phyloP scores from a whole-genome alignment of 1,140 invertebrate species.

The Caenorhabditis inopinata region DNA sequence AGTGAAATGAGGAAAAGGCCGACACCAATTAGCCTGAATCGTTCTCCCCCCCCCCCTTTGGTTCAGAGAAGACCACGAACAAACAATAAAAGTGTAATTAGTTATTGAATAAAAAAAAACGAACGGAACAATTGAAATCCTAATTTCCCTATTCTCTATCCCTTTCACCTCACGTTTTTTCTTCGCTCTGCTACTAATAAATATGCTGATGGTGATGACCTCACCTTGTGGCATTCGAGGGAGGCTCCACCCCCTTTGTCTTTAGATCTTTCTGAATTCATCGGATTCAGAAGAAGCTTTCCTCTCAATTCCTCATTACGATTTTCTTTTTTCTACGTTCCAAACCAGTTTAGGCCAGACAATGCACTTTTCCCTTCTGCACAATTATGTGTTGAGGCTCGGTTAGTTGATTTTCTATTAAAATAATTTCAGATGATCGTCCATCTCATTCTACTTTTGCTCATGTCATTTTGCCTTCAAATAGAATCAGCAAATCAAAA shows the following conservation, averaged over 20 bases:
- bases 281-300: too few relatives aligned
- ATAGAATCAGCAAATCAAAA: not conserved
- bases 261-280: too few relatives aligned
- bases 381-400: too few relatives aligned
- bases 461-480: not conserved
- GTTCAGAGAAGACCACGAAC: not conserved
- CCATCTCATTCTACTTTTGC: constrained; percentile 11
- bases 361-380: too few relatives aligned
- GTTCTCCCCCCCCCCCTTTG: not conserved
- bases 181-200: not conserved
- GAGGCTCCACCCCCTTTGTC: too few relatives aligned
- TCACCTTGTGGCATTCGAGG: too few relatives aligned
- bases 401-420: too few relatives aligned
- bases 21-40: constrained; percentile 32
- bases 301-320: too few relatives aligned
- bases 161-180: not conserved
- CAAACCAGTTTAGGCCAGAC: too few relatives aligned
- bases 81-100: constrained; percentile 32
- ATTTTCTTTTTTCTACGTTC: too few relatives aligned
- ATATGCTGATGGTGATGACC: too few relatives aligned
- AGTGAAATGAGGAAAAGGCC: not conserved
- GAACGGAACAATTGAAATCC: not conserved
- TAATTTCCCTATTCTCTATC: not conserved
- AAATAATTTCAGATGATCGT: not conserved
- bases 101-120: not conserved